Evolutionary conservation across 2,888 invertebrate species (phyloP).

Genomic region (Chydorus sphaericus): DNA sequence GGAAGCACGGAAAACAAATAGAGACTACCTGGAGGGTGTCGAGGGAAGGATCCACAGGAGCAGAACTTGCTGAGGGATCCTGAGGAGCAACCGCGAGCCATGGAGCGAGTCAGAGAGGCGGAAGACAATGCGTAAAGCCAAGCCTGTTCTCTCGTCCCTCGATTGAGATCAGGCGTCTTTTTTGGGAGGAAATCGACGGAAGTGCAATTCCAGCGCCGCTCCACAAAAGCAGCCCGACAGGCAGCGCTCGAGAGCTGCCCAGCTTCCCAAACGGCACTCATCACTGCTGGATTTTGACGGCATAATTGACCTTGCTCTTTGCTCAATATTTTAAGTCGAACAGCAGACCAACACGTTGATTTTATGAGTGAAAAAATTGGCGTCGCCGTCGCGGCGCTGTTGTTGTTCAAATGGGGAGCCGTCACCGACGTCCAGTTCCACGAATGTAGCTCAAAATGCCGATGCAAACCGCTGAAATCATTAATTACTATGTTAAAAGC

Average conservation of each 20-base stretch:
- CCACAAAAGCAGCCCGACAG: constrained; percentile 53
- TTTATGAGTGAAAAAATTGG: too few species aligned
- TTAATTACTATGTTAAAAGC: too few species aligned
- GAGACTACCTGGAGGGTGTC: constrained; percentile 49
- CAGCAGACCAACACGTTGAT: constrained; percentile 8
- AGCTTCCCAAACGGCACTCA: constrained; percentile 61
- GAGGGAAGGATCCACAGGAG: constrained; percentile 59
- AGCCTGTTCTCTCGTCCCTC: constrained; percentile 71
- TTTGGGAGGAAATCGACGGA: constrained; percentile 53
- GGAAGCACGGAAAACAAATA: too few species aligned
- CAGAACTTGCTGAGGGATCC: constrained; percentile 60
- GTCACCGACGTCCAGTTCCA: neutral
- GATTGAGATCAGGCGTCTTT: constrained; percentile 57
- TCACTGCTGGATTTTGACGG: constrained; percentile 27
- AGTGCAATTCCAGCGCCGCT: constrained; percentile 71
- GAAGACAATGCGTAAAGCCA: constrained; percentile 70
- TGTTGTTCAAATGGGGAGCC: neutral
- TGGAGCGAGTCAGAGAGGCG: constrained; percentile 58
- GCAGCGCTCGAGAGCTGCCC: constrained; percentile 44
- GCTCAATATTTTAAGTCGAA: neutral
- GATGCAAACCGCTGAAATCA: neutral
- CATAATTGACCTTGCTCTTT: constrained; percentile 11
- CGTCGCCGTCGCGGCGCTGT: neutral
- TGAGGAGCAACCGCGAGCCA: constrained; percentile 61
- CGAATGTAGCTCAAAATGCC: neutral